phyloP scores from a whole-genome alignment of 92 coral and sea anemone species.

The Porites evermanni region DNA sequence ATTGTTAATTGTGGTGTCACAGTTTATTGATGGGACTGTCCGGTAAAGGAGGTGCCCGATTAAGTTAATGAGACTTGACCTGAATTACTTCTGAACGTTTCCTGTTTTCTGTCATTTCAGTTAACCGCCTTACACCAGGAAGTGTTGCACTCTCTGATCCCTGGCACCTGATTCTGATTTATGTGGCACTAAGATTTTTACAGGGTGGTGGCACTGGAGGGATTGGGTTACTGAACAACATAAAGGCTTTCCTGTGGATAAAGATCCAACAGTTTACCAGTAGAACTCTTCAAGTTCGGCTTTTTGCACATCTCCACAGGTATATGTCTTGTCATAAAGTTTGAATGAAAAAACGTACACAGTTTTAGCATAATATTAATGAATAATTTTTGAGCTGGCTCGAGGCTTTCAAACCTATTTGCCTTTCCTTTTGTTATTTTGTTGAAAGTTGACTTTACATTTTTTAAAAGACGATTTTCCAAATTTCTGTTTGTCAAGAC shows the following conservation, averaged over 20 bases:
- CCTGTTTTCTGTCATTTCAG: conserved; percentile 45
- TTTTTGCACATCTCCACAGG: conserved; percentile 98
- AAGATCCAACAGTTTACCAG: conserved; percentile 95
- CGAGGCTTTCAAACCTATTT: no score
- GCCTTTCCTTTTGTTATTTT: no score
- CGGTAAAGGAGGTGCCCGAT: no score
- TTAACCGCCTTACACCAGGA: conserved; percentile 84
- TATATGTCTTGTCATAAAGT: neutral
- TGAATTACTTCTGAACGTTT: no score
- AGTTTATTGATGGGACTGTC: no score
- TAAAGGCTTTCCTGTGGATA: conserved; percentile 91
- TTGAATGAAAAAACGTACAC: neutral
- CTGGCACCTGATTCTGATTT: conserved; percentile 76
- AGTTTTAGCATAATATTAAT: neutral
- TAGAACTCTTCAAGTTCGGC: conserved; percentile 93
- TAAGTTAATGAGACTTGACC: no score
- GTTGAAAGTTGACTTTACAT: no score
- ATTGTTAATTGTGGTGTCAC: no score
- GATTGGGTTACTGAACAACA: conserved; percentile 81
- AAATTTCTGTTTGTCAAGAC: no score
- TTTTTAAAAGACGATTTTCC: no score
- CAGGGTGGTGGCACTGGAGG: conserved; percentile 90
- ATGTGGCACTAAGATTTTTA: conserved; percentile 81
- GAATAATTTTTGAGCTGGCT: no score
- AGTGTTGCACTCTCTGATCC: conserved; percentile 76